phyloP scores from a whole-genome alignment of 2,797 vertebrate species.

The Pteropus rufus region DNA sequence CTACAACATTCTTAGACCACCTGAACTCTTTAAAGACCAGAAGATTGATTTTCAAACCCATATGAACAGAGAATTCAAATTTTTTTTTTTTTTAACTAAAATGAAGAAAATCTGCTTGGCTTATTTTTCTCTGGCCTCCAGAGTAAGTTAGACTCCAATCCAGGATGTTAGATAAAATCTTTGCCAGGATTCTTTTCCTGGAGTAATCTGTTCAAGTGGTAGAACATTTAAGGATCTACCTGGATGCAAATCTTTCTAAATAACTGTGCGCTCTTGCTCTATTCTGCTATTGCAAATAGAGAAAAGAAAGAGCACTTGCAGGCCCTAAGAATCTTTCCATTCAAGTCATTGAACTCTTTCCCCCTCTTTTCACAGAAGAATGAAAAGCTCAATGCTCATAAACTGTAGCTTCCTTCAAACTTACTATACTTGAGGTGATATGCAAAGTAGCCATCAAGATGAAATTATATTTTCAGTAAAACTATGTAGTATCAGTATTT shows the following conservation, averaged over 20 bases:
- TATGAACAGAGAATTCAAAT: background rate
- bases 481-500: background rate
- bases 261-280: background rate
- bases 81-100: background rate
- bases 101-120: background rate
- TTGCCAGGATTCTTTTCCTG: background rate
- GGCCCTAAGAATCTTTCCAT: background rate
- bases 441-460: background rate
- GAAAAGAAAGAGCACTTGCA: too few species aligned
- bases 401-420: background rate
- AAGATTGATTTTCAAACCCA: background rate
- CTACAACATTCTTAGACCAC: background rate
- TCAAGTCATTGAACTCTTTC: background rate
- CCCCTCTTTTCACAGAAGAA: background rate
- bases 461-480: background rate
- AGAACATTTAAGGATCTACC: background rate
- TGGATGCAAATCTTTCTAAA: background rate
- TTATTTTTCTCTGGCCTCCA: background rate
- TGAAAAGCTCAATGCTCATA: background rate
- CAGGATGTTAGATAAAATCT: background rate
- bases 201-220: background rate
- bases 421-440: background rate
- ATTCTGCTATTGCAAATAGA: background rate
- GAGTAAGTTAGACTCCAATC: background rate
- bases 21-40: background rate